phyloP scores from a whole-genome alignment of 2,888 invertebrate genomes.

The Sinhomidia bicolor region DNA sequence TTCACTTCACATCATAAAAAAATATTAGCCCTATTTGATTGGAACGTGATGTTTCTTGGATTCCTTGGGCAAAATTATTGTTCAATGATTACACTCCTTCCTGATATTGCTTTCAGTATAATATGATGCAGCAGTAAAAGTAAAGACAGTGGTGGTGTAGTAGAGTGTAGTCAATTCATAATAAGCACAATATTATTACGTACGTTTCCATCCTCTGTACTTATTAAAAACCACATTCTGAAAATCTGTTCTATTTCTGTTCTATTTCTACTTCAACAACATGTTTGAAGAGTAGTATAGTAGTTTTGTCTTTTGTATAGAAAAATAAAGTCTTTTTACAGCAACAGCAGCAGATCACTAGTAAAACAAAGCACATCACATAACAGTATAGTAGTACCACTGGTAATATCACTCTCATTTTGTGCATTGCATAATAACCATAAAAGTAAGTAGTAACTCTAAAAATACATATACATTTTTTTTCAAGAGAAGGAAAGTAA shows the following conservation, averaged over 20 bases:
- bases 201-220: neutral
- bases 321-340: no score
- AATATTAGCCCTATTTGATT: slow-evolving; percentile 42
- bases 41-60: slow-evolving; percentile 39
- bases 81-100: neutral
- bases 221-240: neutral
- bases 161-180: no score
- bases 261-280: neutral
- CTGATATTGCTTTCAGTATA: no score
- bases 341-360: no score
- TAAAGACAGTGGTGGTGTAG: no score
- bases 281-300: neutral
- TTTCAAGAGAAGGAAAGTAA: neutral
- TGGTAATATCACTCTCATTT: slow-evolving; percentile 17
- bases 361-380: neutral
- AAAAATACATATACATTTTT: no score
- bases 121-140: no score
- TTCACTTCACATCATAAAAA: neutral
- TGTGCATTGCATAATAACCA: slow-evolving; percentile 22
- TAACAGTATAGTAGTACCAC: no score
- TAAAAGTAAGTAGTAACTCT: neutral
- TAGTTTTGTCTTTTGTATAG: no score
- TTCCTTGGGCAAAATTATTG: neutral
- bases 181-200: neutral
- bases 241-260: neutral